phyloP scores from a whole-genome alignment of 1,140 invertebrate species.

The Teleogryllus occipitalis region DNA sequence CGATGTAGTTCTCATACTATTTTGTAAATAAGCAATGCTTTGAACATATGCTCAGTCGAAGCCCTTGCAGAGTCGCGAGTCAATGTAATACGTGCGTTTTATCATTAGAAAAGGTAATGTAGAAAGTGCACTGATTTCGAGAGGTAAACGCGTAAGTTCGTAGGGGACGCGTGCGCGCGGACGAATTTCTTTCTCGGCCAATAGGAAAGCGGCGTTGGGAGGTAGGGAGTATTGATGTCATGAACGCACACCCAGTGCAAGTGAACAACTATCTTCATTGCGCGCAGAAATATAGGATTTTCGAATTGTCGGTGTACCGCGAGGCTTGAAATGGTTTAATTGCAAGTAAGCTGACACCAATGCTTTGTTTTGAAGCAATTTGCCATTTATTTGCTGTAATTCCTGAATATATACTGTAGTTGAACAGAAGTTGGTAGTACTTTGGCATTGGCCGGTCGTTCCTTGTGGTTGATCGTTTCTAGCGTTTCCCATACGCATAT shows the following conservation, averaged over 20 bases:
- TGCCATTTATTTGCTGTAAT: not conserved
- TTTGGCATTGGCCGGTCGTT: constrained; percentile 22
- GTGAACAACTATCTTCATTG: constrained; percentile 14
- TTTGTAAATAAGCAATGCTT: not conserved
- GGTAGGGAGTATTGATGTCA: constrained; percentile 20
- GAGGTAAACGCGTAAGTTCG: not conserved
- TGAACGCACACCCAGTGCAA: constrained; percentile 15
- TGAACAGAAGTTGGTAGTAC: constrained; percentile 13
- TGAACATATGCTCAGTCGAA: no score
- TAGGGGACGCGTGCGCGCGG: not conserved
- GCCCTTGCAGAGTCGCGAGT: no score
- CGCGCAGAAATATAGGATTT: constrained; percentile 4
- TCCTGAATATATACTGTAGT: constrained; percentile 6
- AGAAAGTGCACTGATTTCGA: no score
- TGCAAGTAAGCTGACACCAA: no score
- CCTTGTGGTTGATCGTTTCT: constrained; percentile 19
- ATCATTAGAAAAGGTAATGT: no score
- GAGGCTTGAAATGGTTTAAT: not conserved
- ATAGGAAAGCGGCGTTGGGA: constrained; percentile 13
- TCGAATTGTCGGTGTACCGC: not conserved
- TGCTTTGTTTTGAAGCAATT: not conserved
- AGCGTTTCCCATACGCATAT: constrained; percentile 13
- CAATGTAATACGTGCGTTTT: no score
- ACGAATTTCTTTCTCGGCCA: constrained; percentile 11
- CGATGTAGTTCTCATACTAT: not conserved